phyloP scores from a whole-genome alignment of 2,888 invertebrate species.

The Luperina nickerlii region DNA sequence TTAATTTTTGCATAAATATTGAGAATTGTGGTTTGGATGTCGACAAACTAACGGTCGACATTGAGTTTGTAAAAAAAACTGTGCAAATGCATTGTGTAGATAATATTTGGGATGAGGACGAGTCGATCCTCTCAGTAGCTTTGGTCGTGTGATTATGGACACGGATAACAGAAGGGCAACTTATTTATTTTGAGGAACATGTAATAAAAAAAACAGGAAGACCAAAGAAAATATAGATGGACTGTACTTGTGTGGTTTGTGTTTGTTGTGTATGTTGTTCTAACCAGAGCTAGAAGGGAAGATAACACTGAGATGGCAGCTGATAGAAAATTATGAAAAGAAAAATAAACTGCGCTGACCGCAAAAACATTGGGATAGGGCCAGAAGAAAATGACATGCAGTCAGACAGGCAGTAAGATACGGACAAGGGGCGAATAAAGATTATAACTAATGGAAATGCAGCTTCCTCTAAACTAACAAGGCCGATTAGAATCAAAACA shows the following conservation, averaged over 20 bases:
- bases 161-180: neutral
- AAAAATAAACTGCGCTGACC: too few relatives aligned
- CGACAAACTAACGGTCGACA: constrained; percentile 19
- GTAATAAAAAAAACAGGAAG: neutral
- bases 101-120: neutral
- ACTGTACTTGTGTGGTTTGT: neutral
- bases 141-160: neutral
- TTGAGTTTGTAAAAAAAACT: neutral
- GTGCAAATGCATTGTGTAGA: neutral
- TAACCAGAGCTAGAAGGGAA: neutral
- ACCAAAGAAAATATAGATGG: neutral
- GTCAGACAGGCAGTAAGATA: neutral
- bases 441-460: neutral
- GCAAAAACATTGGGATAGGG: neutral
- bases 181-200: neutral
- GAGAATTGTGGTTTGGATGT: neutral
- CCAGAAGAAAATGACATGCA: neutral
- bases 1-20: constrained; percentile 42
- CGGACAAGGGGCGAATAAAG: neutral
- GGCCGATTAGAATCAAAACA: too few relatives aligned
- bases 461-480: neutral
- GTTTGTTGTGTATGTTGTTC: neutral
- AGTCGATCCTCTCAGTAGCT: neutral
- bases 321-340: neutral
- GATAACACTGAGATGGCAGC: neutral